Percentiles rank a stretch among this genome's conserved stretches.
Evolutionary conservation across 2,113 vertebrate species (phyloP).

Genomic region (Corvus cornix): DNA sequence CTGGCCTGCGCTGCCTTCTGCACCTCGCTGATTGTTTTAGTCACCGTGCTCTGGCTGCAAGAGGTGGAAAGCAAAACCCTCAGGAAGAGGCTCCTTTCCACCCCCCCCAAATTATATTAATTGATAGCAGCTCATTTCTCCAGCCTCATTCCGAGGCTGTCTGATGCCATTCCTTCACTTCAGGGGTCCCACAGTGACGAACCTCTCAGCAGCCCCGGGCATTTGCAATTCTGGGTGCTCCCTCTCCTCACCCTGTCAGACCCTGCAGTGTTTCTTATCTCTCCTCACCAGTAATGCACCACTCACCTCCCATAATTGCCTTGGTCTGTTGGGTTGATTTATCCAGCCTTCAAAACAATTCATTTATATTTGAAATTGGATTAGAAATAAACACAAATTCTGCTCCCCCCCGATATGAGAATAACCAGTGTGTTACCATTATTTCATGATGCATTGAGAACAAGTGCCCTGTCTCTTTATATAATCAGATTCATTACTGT

Average conservation of each 20-base stretch:
- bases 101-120: neutral
- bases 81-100: neutral
- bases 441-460: neutral
- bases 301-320: constrained; percentile 22
- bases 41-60: neutral
- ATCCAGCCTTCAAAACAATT: constrained; percentile 35
- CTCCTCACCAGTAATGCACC: neutral
- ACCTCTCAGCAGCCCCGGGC: neutral
- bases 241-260: neutral
- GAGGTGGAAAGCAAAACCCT: neutral
- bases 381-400: neutral
- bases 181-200: neutral
- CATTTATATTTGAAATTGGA: constrained; percentile 10
- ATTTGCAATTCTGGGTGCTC: neutral
- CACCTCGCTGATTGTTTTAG: neutral
- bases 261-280: constrained; percentile 19
- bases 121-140: neutral
- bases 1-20: accelerated
- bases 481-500: neutral
- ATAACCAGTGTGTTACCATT: neutral
- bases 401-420: neutral
- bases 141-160: neutral
- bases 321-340: neutral
- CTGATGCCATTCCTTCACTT: neutral
- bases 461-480: neutral